Evolutionary conservation across 2,888 invertebrate genomes (phyloP).

Genomic region (Tubulanus polymorphus): DNA sequence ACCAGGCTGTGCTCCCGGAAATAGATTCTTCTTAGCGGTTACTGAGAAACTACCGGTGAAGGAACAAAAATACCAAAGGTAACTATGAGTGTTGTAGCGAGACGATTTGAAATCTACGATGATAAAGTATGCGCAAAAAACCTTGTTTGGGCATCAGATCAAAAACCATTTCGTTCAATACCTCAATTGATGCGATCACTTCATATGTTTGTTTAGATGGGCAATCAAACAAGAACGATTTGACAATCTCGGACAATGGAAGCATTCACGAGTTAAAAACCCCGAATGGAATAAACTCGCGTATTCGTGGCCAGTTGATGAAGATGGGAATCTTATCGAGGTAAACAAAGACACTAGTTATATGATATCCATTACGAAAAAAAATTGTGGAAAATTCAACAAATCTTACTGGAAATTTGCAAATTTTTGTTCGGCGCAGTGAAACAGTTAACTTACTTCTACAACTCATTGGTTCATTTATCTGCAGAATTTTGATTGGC

Average conservation of each 20-base stretch:
- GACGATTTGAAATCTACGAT: not conserved
- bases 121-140: not conserved
- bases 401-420: no score
- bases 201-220: constrained; percentile 33
- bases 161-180: not conserved
- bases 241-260: constrained; percentile 53
- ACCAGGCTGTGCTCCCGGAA: constrained; percentile 28
- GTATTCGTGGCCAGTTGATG: constrained; percentile 50
- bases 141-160: no score
- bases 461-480: no score
- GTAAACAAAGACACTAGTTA: constrained; percentile 26
- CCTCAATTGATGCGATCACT: not conserved
- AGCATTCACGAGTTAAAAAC: constrained; percentile 44
- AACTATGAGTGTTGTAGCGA: not conserved
- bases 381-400: no score
- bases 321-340: constrained; percentile 43
- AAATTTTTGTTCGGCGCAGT: no score
- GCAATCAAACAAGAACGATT: constrained; percentile 51
- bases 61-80: constrained; percentile 43
- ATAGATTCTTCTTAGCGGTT: constrained; percentile 35
- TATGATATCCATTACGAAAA: no score
- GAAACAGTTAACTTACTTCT: no score
- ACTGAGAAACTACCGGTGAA: constrained; percentile 37
- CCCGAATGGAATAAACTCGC: constrained; percentile 51
- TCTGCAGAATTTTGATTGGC: constrained; percentile 51